Evolutionary conservation across 2,113 vertebrate species (phyloP).

Genomic region (Microtus montanus): DNA sequence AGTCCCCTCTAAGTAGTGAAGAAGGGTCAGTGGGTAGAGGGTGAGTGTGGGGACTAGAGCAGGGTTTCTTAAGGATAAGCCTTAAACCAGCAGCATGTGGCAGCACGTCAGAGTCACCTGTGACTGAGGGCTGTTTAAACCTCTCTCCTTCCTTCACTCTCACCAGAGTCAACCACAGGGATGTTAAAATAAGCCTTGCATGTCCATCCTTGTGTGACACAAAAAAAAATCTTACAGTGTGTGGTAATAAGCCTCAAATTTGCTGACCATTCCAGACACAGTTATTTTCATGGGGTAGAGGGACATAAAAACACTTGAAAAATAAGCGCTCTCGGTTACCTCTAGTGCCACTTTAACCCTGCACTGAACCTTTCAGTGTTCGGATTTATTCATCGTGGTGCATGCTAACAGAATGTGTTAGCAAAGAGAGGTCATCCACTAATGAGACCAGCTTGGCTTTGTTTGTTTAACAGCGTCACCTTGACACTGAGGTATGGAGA

Average conservation of each 20-base stretch:
- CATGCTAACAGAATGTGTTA: not conserved
- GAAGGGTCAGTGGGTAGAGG: not conserved
- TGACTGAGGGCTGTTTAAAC: slow-evolving; percentile 24
- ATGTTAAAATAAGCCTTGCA: slow-evolving; percentile 19
- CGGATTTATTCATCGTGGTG: not conserved
- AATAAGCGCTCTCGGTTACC: not conserved
- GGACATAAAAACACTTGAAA: not conserved
- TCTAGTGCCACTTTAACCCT: not conserved
- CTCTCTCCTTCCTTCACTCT: slow-evolving; percentile 36
- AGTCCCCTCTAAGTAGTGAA: not conserved
- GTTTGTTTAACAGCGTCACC: slow-evolving; percentile 17
- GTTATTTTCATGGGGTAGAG: not conserved
- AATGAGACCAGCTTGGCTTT: not conserved
- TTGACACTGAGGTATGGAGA: not conserved
- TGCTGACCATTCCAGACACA: not conserved
- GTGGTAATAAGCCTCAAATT: not conserved
- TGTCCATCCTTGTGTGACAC: not conserved
- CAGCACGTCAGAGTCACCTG: slow-evolving; percentile 13
- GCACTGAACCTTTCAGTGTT: not conserved
- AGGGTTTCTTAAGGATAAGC: not conserved
- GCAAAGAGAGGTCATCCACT: not conserved
- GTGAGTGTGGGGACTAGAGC: not conserved
- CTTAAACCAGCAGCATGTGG: not conserved
- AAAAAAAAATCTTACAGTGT: not conserved
- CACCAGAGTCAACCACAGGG: slow-evolving; percentile 5